These are phyloP conservation scores for Myiozetetes cayanensis DNA, from an alignment of 2,113 vertebrate genomes.

Conservation along the genomic window DNA sequence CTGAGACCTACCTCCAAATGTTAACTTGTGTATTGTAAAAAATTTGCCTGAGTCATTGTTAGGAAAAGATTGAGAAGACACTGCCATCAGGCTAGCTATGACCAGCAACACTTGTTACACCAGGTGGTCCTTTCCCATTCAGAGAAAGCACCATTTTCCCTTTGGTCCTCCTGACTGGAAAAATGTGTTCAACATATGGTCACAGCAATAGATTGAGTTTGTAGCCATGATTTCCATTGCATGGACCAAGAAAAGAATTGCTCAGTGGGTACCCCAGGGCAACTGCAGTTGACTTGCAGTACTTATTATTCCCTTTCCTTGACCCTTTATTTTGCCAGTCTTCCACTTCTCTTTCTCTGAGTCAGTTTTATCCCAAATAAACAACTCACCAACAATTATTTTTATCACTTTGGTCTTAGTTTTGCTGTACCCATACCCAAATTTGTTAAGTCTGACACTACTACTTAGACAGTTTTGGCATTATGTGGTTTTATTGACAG, in stretches of 20 bases:
- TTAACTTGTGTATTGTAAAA: not conserved
- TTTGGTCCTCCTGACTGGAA: not conserved
- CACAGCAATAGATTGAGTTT: not conserved
- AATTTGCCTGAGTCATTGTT: not conserved
- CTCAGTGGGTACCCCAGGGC: not conserved
- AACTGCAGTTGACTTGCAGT: not conserved
- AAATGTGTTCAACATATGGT: not conserved
- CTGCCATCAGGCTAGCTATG: not conserved
- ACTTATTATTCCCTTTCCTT: not conserved
- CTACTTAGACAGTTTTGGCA: rapidly evolving
- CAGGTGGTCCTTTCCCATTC: not conserved
- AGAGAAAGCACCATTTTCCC: not conserved
- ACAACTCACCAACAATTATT: not conserved
- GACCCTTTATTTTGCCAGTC: not conserved
- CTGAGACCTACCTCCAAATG: not conserved
- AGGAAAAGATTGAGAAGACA: not conserved
- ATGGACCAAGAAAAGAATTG: not conserved
- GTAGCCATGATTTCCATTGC: not conserved
- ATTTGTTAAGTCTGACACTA: not conserved
- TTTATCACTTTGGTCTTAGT: not conserved
- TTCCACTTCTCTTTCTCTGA: not conserved
- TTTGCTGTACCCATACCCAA: not conserved
- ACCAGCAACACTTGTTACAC: not conserved
- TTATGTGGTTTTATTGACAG: not conserved
- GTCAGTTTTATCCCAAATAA: not conserved